These are phyloP conservation scores for Nemopilema nomurai DNA, from an alignment of 30 jellyfish, hydroid and myxozoan species.

Conservation along the genomic window DNA sequence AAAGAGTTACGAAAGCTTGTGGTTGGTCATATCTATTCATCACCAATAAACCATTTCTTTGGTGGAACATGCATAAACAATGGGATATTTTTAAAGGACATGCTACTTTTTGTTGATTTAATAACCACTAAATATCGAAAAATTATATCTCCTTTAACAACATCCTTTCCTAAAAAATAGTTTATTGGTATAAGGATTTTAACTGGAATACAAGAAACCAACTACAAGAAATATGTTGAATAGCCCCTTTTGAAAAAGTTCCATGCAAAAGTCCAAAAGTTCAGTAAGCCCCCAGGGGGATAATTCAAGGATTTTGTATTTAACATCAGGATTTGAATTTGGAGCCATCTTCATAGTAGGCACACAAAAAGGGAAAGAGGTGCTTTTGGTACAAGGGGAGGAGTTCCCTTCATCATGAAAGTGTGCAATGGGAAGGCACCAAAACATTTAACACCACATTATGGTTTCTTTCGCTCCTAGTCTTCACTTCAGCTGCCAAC, in stretches of 20 bases:
- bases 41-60: background rate
- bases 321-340: background rate
- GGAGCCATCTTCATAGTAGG: background rate
- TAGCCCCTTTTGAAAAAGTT: background rate
- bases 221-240: background rate
- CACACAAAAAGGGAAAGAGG: background rate
- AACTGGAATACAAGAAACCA: background rate
- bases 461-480: background rate
- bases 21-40: background rate
- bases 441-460: background rate
- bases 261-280: background rate
- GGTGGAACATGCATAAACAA: background rate
- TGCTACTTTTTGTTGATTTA: background rate
- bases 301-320: background rate
- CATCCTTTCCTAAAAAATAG: background rate
- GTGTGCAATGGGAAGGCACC: background rate
- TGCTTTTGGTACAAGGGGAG: background rate
- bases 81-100: background rate
- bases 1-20: background rate
- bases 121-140: background rate
- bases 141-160: background rate
- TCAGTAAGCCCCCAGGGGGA: background rate
- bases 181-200: background rate
- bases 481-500: background rate
- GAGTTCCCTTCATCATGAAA: background rate